Conservation (phyloP, 2,113 vertebrate species). For the Pangasianodon gigas region DNA sequence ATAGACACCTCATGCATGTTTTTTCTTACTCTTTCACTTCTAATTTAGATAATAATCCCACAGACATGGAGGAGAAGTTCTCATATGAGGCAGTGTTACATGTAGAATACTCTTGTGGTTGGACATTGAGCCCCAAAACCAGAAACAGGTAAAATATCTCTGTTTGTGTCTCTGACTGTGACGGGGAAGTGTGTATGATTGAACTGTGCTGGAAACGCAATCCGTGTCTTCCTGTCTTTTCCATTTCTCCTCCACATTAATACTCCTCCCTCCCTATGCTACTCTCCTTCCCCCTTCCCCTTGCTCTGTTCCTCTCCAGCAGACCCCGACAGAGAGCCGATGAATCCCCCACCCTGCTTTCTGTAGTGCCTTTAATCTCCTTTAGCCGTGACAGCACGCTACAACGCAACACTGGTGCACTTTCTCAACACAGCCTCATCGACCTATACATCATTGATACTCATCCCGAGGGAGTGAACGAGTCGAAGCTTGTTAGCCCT, state of each 20-base stretch:
- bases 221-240: slow-evolving; percentile 25
- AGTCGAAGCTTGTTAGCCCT: slow-evolving; percentile 15
- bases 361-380: slow-evolving; percentile 42
- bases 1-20: background rate
- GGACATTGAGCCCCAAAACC: background rate
- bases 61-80: background rate
- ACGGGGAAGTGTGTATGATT: background rate
- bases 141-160: background rate
- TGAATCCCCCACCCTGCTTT: slow-evolving; percentile 32
- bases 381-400: slow-evolving; percentile 45
- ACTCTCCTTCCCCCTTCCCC: background rate
- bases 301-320: background rate
- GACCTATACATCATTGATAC: slow-evolving; percentile 45
- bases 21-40: background rate
- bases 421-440: slow-evolving; percentile 29
- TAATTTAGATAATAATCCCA: background rate
- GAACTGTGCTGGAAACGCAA: slow-evolving; percentile 10
- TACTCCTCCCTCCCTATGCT: slow-evolving; percentile 8
- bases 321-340: slow-evolving; percentile 23
- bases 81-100: background rate
- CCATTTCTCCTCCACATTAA: slow-evolving; percentile 27
- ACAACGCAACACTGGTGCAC: background rate
- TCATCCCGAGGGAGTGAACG: slow-evolving; percentile 15
- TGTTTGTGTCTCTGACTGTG: background rate
- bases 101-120: background rate